phyloP scores from a whole-genome alignment of 2,797 vertebrate species.

The Hypotaenidia okinawae region DNA sequence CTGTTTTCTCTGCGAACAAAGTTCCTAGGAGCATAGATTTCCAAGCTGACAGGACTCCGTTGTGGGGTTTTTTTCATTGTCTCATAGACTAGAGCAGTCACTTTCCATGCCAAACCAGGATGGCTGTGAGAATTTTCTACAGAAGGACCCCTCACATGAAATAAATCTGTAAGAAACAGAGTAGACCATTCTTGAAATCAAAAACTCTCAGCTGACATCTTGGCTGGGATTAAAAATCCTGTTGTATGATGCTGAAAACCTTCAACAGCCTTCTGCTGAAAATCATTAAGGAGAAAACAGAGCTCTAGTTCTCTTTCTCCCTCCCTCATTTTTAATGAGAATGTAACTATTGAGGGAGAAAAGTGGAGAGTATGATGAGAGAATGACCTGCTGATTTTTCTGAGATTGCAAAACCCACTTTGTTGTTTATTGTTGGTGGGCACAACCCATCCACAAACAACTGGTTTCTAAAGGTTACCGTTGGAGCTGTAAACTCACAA shows the following conservation, averaged over 20 bases:
- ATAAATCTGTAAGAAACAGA: not conserved
- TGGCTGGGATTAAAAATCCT: conserved; percentile 1
- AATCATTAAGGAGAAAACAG: not conserved
- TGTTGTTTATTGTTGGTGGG: not conserved
- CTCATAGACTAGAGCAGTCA: not conserved
- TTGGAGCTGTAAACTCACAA: not conserved
- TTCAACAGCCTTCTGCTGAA: not conserved
- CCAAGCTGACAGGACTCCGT: not conserved
- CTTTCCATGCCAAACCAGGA: not conserved
- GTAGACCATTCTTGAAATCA: not conserved
- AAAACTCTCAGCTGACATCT: not conserved
- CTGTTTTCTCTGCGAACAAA: not conserved
- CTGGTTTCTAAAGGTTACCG: not conserved
- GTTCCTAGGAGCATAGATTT: conserved; percentile 8
- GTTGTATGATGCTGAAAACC: not conserved
- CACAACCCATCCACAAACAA: not conserved
- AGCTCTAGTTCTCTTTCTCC: not conserved
- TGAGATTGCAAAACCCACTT: not conserved
- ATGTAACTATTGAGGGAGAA: not conserved
- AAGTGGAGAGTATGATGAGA: not conserved
- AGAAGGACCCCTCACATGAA: not conserved
- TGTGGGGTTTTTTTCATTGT: not conserved
- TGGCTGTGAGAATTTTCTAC: not conserved
- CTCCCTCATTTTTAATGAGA: not conserved
- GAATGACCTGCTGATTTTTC: not conserved